Percentiles rank a stretch among this genome's conserved stretches.
phyloP scores from a whole-genome alignment of 2,113 vertebrate genomes.

The Crotophaga sulcirostris region DNA sequence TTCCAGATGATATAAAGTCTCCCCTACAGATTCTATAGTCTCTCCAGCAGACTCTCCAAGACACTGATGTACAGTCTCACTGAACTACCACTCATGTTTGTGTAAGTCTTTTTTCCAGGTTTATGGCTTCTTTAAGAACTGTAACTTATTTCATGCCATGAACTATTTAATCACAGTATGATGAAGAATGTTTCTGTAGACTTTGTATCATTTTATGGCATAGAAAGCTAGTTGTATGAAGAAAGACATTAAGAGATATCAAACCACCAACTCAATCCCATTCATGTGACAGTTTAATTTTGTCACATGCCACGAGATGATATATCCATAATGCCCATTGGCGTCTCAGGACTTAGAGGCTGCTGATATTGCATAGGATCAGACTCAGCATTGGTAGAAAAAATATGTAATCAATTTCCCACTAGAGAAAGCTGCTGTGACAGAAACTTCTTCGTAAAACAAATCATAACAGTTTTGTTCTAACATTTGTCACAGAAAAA shows the following conservation, averaged over 20 bases:
- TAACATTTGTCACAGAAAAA: not conserved
- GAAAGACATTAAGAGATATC: not conserved
- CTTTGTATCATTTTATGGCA: not conserved
- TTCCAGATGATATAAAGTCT: not conserved
- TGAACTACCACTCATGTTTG: not conserved
- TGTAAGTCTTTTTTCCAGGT: not conserved
- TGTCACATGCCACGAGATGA: not conserved
- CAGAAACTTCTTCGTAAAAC: not conserved
- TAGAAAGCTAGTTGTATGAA: not conserved
- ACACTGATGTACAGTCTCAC: not conserved
- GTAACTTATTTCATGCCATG: not conserved
- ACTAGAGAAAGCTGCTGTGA: not conserved
- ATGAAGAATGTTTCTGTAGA: not conserved
- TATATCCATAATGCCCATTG: not conserved
- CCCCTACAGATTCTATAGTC: not conserved
- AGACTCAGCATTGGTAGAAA: not conserved
- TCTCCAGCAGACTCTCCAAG: not conserved
- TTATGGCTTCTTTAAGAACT: not conserved
- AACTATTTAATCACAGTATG: not conserved
- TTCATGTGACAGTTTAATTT: not conserved
- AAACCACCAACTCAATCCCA: not conserved
- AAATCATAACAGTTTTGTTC: not conserved
- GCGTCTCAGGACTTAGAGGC: not conserved
- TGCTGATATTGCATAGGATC: not conserved
- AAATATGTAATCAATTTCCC: not conserved